These are phyloP conservation scores for Eilema griseolum DNA, from an alignment of 2,888 invertebrate species.

Conservation along the genomic window DNA sequence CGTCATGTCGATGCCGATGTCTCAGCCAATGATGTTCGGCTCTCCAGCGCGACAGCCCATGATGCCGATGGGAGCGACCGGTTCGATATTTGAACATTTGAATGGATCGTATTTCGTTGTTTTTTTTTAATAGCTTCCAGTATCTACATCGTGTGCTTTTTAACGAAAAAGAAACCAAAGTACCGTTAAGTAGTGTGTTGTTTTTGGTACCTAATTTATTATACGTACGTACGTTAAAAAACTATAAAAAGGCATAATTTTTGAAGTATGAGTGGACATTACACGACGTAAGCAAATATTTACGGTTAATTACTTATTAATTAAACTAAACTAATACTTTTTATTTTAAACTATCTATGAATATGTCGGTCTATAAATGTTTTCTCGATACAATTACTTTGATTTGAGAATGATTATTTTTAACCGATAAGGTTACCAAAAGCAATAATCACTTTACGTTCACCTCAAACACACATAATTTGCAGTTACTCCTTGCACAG, in stretches of 20 bases:
- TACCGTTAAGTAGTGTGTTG: neutral
- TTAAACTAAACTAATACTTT: no score
- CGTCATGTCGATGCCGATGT: conserved; percentile 74
- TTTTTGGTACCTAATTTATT: conserved; percentile 9
- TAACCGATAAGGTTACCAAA: neutral
- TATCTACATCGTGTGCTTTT: conserved; percentile 49
- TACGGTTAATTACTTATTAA: no score
- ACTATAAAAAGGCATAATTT: no score
- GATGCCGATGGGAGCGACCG: conserved; percentile 79
- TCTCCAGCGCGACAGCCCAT: conserved; percentile 81
- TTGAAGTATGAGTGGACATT: no score
- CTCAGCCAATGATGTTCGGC: conserved; percentile 81
- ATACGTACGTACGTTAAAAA: no score
- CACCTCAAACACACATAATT: conserved; percentile 33
- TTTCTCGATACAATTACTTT: no score
- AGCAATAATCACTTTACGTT: neutral
- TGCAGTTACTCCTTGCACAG: conserved; percentile 45
- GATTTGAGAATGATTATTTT: no score
- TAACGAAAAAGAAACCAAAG: conserved; percentile 10
- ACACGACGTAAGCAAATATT: no score
- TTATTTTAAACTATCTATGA: no score
- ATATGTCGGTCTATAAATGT: no score
- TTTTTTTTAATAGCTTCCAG: conserved; percentile 56
- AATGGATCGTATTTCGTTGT: conserved; percentile 65
- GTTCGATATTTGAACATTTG: conserved; percentile 75